Base-by-base conservation (phyloP, 2,888 invertebrate species). In the Machimus rusticus region DNA sequence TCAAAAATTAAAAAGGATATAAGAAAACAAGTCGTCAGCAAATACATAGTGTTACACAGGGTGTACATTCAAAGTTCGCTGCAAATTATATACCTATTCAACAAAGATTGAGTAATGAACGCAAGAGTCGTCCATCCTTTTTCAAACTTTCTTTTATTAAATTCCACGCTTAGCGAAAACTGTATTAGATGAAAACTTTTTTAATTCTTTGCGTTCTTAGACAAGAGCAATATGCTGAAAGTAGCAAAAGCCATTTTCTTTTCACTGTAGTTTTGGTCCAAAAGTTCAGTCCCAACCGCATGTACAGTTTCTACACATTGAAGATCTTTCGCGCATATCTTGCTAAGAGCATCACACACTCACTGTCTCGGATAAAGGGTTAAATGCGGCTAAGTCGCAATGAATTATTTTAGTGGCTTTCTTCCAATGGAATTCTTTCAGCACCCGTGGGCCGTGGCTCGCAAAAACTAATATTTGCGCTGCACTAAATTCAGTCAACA, bases 401-500 rank as follows among this genome's bases (percentile, higher is more conserved):
- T 34, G 57, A 82, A 57, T 57, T 82, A 66, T 82, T 37, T 57
- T 39, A 37, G 82, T 57, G n/a, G 82, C 23, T 34, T 23, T 14
- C 81, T n/a, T 55, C 51, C 55, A 23, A 9, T 28, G 28, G 74
- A 74, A 74, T 34, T 79, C 31, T 28, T 31, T 43, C 31, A 79
- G 8, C 79, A 34, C 9, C 34, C n/a, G 81, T 8, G 37, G 12
- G 3, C 34, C n/a, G 81, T 8, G 37, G 12, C 81, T 66, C 16
- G 23, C 82, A 31, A 34, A 79, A 79, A 57, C 82, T 66, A 66
- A 57, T 55, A 66, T 82, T 55, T 66, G 66, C 31, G 14, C 39
- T 57, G 82, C 57, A 57, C 82, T 82, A 66, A 82, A 82, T 37
- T 79, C 51, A 78, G 78, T 78, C 78, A 79, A 79, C 51, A 51